Evolutionary conservation across 2,888 invertebrate genomes (phyloP), one percentile per base, ranked within the genome.

Genomic region (Thecophora atra): DNA sequence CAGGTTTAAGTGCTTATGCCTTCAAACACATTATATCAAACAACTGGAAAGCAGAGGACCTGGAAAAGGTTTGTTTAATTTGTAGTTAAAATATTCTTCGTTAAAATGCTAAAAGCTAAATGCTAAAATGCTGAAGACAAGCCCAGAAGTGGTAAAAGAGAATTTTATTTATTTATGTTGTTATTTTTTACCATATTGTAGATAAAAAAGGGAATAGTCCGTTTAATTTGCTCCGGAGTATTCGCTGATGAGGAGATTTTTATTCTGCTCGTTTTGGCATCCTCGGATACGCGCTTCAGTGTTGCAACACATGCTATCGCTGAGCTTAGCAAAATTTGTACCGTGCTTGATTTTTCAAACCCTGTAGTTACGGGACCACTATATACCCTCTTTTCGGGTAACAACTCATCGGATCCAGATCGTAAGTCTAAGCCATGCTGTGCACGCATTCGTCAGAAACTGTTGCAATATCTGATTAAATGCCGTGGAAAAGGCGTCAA

Each of bases 251-350:
- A 90, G 28, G 94, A 94, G 73, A 90, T 93, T 37, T 88, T 95
- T 26, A 87, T 93, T 75, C 92, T 94, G 70, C 88, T 96, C 73
- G 91, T 97, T 11, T 91, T 97, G 7, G 96, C 94, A 2, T 93
- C 95, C 0, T 92, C 97, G 0, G 97, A 97, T 82, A 94, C 96
- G 0, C 89, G 97, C 75, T 96, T 93, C 84, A 94, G 92, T 85
- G 94, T 97, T 60, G 95, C 95, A 69, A 95, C 95, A 82, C 90
- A 93, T 72, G 96, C 96, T 1, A 95, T 96, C 82, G 91, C 92
- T 76, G 94, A 95, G 78, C 86, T 97, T 11, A 95, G 94, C 81
- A 93, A 94, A 86, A 90, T 92, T 58, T 90, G 91, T 76, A 87
- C 87, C 15, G 89, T 90, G 56, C 88, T 96, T 37, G 94, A 96